Percentiles rank a stretch among this genome's conserved stretches.
These are phyloP conservation scores for Gallinago media DNA, from an alignment of 2,113 vertebrate genomes.

Conservation along the genomic window DNA sequence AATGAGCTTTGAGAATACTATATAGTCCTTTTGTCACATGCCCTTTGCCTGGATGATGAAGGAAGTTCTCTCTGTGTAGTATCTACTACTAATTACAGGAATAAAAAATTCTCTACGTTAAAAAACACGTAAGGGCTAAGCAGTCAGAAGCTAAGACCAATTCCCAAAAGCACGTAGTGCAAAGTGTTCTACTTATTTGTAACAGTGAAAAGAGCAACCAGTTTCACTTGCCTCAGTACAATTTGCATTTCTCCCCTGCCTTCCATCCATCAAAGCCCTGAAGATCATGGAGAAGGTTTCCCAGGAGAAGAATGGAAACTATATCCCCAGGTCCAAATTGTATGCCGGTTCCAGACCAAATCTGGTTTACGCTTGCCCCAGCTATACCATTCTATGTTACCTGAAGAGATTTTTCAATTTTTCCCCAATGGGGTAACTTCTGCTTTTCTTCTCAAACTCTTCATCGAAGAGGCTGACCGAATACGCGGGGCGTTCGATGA, in stretches of 20 bases:
- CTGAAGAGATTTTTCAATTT: constrained; percentile 87
- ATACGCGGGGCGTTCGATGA: constrained; percentile 84
- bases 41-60: constrained; percentile 2
- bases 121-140: background rate
- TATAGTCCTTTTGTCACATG: background rate
- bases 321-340: background rate
- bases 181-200: no score
- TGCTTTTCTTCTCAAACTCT: constrained; percentile 89
- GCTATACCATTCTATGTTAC: constrained; percentile 64
- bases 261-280: background rate
- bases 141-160: background rate
- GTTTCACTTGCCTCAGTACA: background rate
- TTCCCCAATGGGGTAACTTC: constrained; percentile 84
- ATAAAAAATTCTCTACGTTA: background rate
- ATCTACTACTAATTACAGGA: background rate
- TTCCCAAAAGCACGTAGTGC: no score
- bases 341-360: background rate
- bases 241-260: background rate
- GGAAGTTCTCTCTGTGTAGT: background rate
- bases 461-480: constrained; percentile 85
- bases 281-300: background rate
- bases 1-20: constrained; percentile 27
- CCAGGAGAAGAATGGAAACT: background rate
- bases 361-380: background rate
- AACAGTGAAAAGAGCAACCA: background rate